Evolutionary conservation across 2,113 vertebrate species (phyloP).

Genomic region (Sigmodon hispidus): DNA sequence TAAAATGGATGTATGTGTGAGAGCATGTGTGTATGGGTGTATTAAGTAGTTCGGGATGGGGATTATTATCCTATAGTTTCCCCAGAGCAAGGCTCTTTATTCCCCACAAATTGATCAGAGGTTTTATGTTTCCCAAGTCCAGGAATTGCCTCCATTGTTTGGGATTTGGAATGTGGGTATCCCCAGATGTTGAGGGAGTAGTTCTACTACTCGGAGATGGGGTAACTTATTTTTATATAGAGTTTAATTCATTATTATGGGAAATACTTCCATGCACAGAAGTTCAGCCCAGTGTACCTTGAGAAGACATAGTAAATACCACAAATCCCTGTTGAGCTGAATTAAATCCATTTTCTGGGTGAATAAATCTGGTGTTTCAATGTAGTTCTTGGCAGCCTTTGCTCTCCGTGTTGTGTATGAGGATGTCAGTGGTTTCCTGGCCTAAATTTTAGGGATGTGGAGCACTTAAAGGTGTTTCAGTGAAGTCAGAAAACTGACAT

Average conservation of each 20-base stretch:
- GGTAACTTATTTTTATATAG: conserved; percentile 36
- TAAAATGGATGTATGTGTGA: neutral
- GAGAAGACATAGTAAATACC: neutral
- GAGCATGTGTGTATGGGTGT: neutral
- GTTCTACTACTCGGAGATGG: neutral
- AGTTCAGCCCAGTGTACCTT: neutral
- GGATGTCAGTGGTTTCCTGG: neutral
- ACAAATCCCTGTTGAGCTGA: neutral
- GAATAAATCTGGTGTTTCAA: neutral
- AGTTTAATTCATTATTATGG: neutral
- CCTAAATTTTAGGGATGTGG: neutral
- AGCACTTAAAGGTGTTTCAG: neutral
- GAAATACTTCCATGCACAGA: neutral
- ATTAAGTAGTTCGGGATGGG: neutral
- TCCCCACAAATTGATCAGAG: neutral
- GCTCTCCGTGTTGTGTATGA: neutral
- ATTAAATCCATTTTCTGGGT: neutral
- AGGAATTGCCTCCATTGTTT: neutral
- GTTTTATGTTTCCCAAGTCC: neutral
- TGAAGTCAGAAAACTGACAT: conserved; percentile 16
- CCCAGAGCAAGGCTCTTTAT: neutral
- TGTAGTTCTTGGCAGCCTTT: neutral
- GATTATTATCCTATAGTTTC: neutral
- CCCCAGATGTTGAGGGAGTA: conserved; percentile 16
- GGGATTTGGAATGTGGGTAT: neutral